phyloP scores from a whole-genome alignment of 2,113 vertebrate species.

The Merops nubicus region DNA sequence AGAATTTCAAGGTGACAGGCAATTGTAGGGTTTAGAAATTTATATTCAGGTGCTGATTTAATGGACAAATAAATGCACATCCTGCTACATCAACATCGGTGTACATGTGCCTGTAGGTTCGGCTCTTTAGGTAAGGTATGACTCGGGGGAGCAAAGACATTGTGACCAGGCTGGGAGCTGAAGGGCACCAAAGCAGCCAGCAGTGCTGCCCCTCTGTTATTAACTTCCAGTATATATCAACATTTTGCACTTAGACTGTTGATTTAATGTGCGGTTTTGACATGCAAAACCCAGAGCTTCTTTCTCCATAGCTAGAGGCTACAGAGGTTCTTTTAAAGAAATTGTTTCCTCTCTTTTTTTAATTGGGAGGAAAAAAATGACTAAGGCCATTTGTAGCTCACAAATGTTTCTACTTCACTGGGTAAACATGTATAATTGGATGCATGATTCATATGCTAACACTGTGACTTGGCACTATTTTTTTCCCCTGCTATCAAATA shows the following conservation, averaged over 20 bases:
- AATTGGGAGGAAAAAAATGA: not conserved
- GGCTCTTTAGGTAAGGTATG: not conserved
- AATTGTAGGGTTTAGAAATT: not conserved
- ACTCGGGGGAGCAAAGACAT: not conserved
- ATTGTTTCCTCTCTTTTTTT: not conserved
- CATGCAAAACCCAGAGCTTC: not conserved
- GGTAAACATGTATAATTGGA: not conserved
- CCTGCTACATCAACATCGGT: not conserved
- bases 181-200: not conserved
- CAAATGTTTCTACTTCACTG: not conserved
- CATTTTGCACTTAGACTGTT: not conserved
- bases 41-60: not conserved
- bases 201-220: not conserved
- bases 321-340: not conserved
- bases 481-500: not conserved
- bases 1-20: not conserved
- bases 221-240: not conserved
- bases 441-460: not conserved
- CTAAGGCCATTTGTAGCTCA: not conserved
- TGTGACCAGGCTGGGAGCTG: not conserved
- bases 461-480: not conserved
- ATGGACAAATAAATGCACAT: rapidly evolving
- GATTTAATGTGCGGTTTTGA: not conserved
- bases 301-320: not conserved
- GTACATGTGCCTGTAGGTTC: rapidly evolving